A percentile compares a stretch with the other conserved stretches of the same genome.
Evolutionary conservation across 2,797 vertebrate species (phyloP).

Genomic region (Megalops cyprinoides): DNA sequence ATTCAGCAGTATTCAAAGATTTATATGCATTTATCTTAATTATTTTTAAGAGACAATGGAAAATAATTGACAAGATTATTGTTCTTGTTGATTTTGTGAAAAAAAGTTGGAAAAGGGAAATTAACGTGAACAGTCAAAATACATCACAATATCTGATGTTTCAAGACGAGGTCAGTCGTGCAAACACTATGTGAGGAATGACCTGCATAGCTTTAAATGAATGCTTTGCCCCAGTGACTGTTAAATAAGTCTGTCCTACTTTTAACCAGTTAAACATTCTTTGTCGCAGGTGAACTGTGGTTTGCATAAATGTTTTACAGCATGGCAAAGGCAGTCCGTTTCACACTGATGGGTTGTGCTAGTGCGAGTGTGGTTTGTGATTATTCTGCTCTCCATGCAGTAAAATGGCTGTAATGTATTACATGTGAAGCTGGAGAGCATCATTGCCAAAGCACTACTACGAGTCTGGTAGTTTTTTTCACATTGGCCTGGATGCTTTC

Average conservation of each 20-base stretch:
- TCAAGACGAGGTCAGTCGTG: neutral
- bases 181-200: too few species aligned
- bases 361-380: neutral
- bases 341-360: neutral
- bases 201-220: neutral
- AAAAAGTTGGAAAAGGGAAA: neutral
- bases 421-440: neutral
- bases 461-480: slow-evolving; percentile 14
- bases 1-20: too few species aligned
- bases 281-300: neutral
- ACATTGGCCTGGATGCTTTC: neutral
- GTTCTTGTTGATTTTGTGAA: too few species aligned
- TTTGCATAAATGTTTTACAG: neutral
- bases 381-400: slow-evolving; percentile 4
- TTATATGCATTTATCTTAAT: neutral
- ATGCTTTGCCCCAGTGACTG: too few species aligned
- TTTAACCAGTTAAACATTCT: neutral
- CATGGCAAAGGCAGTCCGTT: neutral
- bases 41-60: neutral
- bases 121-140: too few species aligned
- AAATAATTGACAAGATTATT: too few species aligned
- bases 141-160: neutral
- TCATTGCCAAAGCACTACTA: slow-evolving; percentile 17
- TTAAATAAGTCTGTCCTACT: neutral
- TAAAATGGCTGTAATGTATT: neutral